Percentiles rank a stretch among this genome's conserved stretches.
Conservation (phyloP, 2,888 invertebrate genomes). For the Nomada fucata region DNA sequence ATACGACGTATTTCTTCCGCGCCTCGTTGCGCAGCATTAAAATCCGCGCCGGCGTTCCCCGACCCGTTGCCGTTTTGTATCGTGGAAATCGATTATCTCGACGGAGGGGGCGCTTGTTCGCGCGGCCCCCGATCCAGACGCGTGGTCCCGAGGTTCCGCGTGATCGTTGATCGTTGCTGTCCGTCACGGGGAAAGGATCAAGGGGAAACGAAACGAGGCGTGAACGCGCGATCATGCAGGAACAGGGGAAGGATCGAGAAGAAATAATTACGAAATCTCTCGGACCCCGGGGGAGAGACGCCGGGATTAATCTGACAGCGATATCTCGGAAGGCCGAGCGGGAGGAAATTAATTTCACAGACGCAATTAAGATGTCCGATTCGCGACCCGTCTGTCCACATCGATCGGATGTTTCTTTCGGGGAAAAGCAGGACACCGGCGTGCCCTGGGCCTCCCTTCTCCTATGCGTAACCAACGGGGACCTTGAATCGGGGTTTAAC, state of each 20-base stretch:
- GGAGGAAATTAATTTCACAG: conserved; percentile 68
- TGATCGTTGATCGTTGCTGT: conserved; percentile 1
- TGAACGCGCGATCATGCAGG: conserved; percentile 4
- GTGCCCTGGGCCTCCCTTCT: background rate
- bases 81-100: conserved; percentile 48
- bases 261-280: conserved; percentile 68
- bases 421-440: conserved; percentile 49
- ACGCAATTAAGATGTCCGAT: conserved; percentile 71
- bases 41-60: conserved; percentile 24
- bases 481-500: conserved; percentile 13
- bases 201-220: background rate
- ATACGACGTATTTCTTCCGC: conserved; percentile 61
- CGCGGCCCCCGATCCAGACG: background rate
- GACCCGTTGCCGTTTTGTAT: conserved; percentile 28
- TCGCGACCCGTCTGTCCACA: conserved; percentile 48
- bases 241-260: conserved; percentile 56
- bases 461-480: background rate
- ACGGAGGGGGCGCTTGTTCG: background rate
- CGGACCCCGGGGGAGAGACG: conserved; percentile 32
- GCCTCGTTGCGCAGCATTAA: conserved; percentile 51
- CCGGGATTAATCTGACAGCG: conserved; percentile 67
- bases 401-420: conserved; percentile 58
- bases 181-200: conserved; percentile 7
- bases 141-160: background rate
- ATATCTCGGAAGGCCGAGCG: conserved; percentile 58